These are phyloP conservation scores for Syrmaticus mikado DNA, from an alignment of 2,113 vertebrate genomes.

Conservation along the genomic window DNA sequence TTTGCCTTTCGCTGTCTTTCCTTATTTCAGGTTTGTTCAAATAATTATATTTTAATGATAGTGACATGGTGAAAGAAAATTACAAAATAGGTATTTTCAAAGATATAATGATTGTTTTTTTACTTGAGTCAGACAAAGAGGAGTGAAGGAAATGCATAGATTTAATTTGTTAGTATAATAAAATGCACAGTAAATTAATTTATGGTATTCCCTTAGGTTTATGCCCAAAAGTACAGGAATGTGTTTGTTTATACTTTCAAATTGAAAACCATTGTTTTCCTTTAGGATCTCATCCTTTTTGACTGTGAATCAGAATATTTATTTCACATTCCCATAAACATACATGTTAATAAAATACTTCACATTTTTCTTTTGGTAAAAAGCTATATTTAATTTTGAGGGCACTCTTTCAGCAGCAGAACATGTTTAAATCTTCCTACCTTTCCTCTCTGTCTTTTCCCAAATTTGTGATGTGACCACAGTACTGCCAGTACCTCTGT, in stretches of 20 bases:
- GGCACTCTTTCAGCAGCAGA: not conserved
- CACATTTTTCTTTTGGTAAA: conserved; percentile 3
- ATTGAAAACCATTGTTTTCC: conserved; percentile 64
- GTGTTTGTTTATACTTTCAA: conserved; percentile 33
- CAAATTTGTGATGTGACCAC: fast-evolving
- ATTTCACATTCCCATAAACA: not conserved
- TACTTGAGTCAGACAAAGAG: not conserved
- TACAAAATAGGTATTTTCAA: not conserved
- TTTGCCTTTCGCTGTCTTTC: not conserved
- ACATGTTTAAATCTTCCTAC: not conserved
- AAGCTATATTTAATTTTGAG: not conserved
- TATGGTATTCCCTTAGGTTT: conserved; percentile 22
- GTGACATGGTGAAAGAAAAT: not conserved
- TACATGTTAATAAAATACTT: not conserved
- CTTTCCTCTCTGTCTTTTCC: not conserved
- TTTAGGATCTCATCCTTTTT: conserved; percentile 33
- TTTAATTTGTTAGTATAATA: conserved; percentile 43
- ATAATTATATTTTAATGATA: not conserved
- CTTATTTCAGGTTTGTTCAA: not conserved
- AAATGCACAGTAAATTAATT: conserved; percentile 29
- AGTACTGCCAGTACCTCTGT: not conserved
- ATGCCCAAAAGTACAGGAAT: not conserved
- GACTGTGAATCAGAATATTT: conserved; percentile 8
- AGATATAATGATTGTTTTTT: not conserved
- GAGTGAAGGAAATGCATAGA: not conserved